phyloP scores from a whole-genome alignment of 2,888 invertebrate genomes.

The Gastracanthus pulcherrimus region DNA sequence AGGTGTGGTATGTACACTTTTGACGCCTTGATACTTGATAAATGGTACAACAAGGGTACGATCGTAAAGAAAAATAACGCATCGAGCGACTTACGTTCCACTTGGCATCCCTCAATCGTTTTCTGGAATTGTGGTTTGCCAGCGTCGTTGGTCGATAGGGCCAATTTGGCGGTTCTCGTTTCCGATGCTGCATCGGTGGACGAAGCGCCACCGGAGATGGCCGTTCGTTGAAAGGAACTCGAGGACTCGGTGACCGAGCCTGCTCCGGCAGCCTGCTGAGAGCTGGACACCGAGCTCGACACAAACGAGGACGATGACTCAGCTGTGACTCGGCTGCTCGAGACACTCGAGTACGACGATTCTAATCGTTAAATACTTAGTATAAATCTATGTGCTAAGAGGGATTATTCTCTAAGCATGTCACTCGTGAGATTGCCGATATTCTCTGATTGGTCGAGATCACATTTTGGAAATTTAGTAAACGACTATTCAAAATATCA shows the following conservation, averaged over 20 bases:
- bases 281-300: slow-evolving; percentile 33
- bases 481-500: no score
- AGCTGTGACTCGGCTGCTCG: slow-evolving; percentile 72
- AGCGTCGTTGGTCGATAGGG: slow-evolving; percentile 73
- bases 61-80: not conserved
- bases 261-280: not conserved
- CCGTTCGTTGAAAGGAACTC: slow-evolving; percentile 55
- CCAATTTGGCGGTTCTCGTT: slow-evolving; percentile 63
- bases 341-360: slow-evolving; percentile 75
- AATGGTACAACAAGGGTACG: no score
- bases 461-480: no score
- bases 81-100: slow-evolving; percentile 85
- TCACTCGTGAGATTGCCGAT: no score
- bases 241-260: slow-evolving; percentile 7
- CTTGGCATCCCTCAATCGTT: slow-evolving; percentile 87
- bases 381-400: not conserved
- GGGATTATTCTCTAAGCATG: no score
- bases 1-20: not conserved
- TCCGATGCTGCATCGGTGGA: slow-evolving; percentile 60
- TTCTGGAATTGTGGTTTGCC: slow-evolving; percentile 86
- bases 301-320: slow-evolving; percentile 43
- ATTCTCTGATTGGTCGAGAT: no score
- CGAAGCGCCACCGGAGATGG: slow-evolving; percentile 54
- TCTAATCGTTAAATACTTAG: slow-evolving; percentile 17
- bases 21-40: no score